Evolutionary conservation across 2,888 invertebrate species (phyloP), one percentile per base, ranked within the genome.

Genomic region (Acrobasis consociella): DNA sequence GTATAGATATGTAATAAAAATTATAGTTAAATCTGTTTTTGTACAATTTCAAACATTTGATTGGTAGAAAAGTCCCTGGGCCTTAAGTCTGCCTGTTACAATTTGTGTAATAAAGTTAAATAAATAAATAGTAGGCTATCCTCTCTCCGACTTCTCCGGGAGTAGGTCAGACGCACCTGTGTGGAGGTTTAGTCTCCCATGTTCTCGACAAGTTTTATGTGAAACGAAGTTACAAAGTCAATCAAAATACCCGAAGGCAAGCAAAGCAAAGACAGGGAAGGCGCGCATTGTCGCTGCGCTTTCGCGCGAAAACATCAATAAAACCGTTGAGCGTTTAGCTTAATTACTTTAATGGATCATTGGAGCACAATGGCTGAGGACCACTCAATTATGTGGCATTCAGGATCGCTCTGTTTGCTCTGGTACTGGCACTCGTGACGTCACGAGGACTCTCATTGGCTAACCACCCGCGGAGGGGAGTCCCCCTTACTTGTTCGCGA

Each of bases 301-400:
- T 58, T 80, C 79, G 81, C 74, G 83, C 84, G 87, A 85, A 75
- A 85, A 82, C 82, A 80, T 85, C 80, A 77, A 83, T 87, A 83
- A 84, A 86, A 82, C 81, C 78, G 72, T 83, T 74, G 74, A 80
- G 76, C 87, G 83, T 87, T 89, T 88, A 86, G 79, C 74, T 81
- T 77, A 89, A 91, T 89, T 88, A 83, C 81, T 82, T 74, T 83
- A 84, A 87, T 86, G 86, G 86, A 61, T 61, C 53, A 55, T 37
- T 55, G 76, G 76, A 73, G 70, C 73, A 89, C 89, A 89, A 90
- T 89, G 77, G 84, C 78, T 78, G 78, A 83, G 80, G 81, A 83
- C 81, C 83, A 84, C 86, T 86, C 84, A 85, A 90, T 91, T 89
- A 89, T 80, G 84, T 82, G 82, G 86, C 83, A 88, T 87, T 89